phyloP scores from a whole-genome alignment of 2,888 invertebrate genomes.

The Melikaiella ostensackeni region DNA sequence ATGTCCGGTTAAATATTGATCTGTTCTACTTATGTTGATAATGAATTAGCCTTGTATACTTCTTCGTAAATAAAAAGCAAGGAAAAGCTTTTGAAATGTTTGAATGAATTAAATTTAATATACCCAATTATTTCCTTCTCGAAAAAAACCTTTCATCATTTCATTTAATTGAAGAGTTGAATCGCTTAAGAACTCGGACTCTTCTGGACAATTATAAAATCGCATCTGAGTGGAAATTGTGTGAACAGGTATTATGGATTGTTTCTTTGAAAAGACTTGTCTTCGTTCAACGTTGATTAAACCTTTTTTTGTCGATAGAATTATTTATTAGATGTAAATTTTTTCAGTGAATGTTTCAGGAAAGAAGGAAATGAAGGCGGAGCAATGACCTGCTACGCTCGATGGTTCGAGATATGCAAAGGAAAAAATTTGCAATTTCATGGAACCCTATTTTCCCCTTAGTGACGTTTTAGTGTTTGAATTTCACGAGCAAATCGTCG shows the following conservation, averaged over 20 bases:
- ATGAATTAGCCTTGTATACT: background rate
- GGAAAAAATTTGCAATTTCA: constrained; percentile 30
- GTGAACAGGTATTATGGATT: background rate
- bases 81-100: background rate
- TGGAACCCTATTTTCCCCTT: background rate
- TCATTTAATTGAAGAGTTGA: background rate
- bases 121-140: background rate
- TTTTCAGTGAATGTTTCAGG: background rate
- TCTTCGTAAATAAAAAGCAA: background rate
- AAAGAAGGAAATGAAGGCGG: background rate
- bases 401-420: constrained; percentile 25
- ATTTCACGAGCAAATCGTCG: background rate
- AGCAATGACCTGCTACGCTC: constrained; percentile 5
- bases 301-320: background rate
- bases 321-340: constrained; percentile 30
- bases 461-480: constrained; percentile 11
- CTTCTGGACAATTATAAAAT: background rate
- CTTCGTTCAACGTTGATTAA: background rate
- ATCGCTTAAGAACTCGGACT: constrained; percentile 6
- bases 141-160: background rate
- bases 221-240: background rate
- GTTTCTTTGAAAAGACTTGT: background rate
- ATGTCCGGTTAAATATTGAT: background rate
- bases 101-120: background rate
- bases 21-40: background rate